Base-by-base conservation (phyloP, 2,888 invertebrate genomes). In the Pterostichus madidus region DNA sequence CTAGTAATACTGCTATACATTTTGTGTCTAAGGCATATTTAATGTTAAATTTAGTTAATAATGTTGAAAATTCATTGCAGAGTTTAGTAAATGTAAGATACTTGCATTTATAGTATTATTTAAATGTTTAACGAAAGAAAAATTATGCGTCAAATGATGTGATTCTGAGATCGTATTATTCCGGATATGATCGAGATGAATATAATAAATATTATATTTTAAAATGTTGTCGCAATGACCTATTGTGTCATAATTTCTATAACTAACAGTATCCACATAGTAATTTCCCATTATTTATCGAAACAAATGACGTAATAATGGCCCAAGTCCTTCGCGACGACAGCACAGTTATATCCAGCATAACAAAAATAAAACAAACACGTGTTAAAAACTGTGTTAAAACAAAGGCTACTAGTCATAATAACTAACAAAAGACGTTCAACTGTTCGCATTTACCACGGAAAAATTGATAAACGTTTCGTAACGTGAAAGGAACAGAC, bases 401-500 rank as follows among this genome's bases (percentile, higher is more conserved):
- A 71, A 71, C 68, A 71, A 71, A 44, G 17, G 68, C 46, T 71
- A 44, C 39, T 44, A 71, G 10, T 71, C 39, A 71, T 44, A 17
- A 44, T 44, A 0, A 71, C 46, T 13, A 71, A 71, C 68, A 44
- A 71, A 71, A 71, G 44, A 35, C 64, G 31, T 8, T 35, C n/a
- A 64, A 52, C 52, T 52, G 13, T 52, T 52, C 13, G 13, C 56
- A 56, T 56, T 56, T 56, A 17, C 56, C 15, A 56, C 56, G 52
- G 7, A 73, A 71, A 81, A 81, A 44, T 17, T 71, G 59, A 81
- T 24, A 59, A 81, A 31, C 44, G 49, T 81, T 75, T 81, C 75
- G 59, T 39, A 81, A 81, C 31, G 73, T 81, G 81, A 81, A 81
- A 75, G 81, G 75, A 75, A 75, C 44, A 39, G 15, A 44, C 10